Base-by-base conservation (phyloP, 2,113 vertebrate genomes). In the Phodopus roborovskii region DNA sequence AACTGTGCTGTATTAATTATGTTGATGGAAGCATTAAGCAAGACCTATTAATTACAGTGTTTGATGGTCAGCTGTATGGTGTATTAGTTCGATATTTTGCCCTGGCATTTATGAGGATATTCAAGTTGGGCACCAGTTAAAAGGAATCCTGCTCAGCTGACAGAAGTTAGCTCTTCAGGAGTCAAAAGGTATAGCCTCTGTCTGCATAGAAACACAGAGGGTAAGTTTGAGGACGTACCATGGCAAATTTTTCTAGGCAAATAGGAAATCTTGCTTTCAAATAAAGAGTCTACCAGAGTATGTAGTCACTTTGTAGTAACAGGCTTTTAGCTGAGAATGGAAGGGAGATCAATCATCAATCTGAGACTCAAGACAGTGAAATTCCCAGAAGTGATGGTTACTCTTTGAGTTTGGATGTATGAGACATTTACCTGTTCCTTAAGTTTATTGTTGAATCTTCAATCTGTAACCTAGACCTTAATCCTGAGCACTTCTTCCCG, bases 21-120 rank as follows among this genome's bases (percentile, higher is more conserved):
- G 33, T 45, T 74, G 60, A 96, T 71, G 33, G 64, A 94, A 93
- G 45, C 68, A 87, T 70, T 94, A 93, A 82, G 26, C 93, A 73
- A 91, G 50, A 92, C 36, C 48, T 88, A 39, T 91, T 92, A 78
- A 96, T 87, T 87, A 91, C 36, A 88, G 42, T 89, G 88, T 91
- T 78, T 53, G 92, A 73, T 87, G 81, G 22, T 94, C 95, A 94
- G 50, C 24, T 81, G 82, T 30, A 56, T 58, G 16, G 45, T 88
- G 64, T 95, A 66, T 91, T 7, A 10, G 58, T 71, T 6, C 45
- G 78, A 5, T 95, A 56, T 75, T 95, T 79, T 84, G 64, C 62
- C 7, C 74, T 88, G 83, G 39, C 62, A 71, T 92, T 93, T 88
- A 9, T 84, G 56, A 91, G 48, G 71, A 62, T 36, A 42, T 81